Evolutionary conservation across 2,888 invertebrate species (phyloP).

Genomic region (Agrilus mali): DNA sequence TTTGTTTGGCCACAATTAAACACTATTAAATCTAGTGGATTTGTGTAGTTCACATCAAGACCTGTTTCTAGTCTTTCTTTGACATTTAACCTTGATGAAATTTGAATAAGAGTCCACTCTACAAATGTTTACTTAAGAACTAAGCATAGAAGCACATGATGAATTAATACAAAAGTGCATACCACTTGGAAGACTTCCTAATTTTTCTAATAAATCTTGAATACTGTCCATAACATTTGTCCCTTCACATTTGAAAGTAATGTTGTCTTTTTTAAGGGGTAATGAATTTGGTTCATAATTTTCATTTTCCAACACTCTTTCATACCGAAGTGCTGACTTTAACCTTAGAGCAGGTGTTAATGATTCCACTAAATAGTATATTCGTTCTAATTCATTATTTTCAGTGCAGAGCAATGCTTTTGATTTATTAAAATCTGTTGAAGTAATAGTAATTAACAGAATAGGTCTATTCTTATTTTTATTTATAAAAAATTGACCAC

Average conservation of each 20-base stretch:
- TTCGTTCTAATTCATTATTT: conserved; percentile 22
- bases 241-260: conserved; percentile 20
- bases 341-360: conserved; percentile 25
- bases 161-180: conserved; percentile 1
- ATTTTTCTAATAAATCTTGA: conserved; percentile 18
- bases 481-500: neutral
- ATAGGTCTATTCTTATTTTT: neutral
- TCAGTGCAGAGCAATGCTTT: conserved; percentile 17
- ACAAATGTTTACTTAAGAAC: conserved; percentile 15
- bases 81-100: conserved; percentile 33
- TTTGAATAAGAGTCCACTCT: conserved; percentile 51
- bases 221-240: conserved; percentile 14
- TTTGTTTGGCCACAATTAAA: conserved; percentile 26
- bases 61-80: conserved; percentile 19
- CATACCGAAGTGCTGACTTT: conserved; percentile 21
- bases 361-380: conserved; percentile 26
- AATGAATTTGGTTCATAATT: conserved; percentile 9
- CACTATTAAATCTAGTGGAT: conserved; percentile 23
- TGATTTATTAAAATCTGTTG: conserved; percentile 10
- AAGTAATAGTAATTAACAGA: neutral
- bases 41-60: conserved; percentile 18
- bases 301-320: conserved; percentile 16
- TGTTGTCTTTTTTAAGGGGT: conserved; percentile 18
- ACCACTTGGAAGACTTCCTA: conserved; percentile 29
- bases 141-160: neutral